Evolutionary conservation across 2,797 vertebrate species (phyloP), one percentile per base, ranked within the genome.

Genomic region (Poeciliopsis paucimaculata): DNA sequence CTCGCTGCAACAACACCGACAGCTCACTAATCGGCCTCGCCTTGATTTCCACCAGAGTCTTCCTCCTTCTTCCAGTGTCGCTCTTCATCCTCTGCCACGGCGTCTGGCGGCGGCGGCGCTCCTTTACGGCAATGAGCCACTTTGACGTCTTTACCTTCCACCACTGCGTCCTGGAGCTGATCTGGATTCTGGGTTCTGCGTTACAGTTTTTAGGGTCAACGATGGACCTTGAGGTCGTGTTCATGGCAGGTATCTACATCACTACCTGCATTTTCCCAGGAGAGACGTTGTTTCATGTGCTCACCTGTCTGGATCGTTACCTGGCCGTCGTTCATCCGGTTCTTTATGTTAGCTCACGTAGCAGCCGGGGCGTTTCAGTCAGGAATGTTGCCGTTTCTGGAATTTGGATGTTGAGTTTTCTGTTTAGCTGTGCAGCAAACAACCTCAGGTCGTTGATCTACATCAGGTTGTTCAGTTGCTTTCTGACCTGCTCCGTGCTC

Each of bases 221-320:
- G 12, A 10, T 64, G 31, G 31, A 9, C 10, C 3, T 36, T 4
- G 1, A 3, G 15, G 15, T 18, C 8, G 4, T 71, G 13, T 0
- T 0, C 0, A 0, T 0, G 0, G 26, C 0, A 1, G 75, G 47
- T 1, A 0, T 0, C 20, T 41, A 1, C 11, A 0, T 79, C 10
- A 4, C 0, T 0, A 0, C 0, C 0, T 3, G 36, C 0, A 2
- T 36, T 13, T 47, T 53, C 0, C 0, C 1, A 23, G 77, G 76
- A 45, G 73, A 81, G 45, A 5, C 0, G 2, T 26, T 41, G 23
- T 80, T 87, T 51, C 85, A 86, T n/a, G 0, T 79, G 26, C 75
- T 90, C 11, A 86, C 85, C 51, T 86, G 78, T 60, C 12, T 86
- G 26, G 87, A 90, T 8, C 77, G 81, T 1, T 87, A 83, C 53